Evolutionary conservation across 1,140 invertebrate species (phyloP), one percentile per base, ranked within the genome.

Genomic region (Cardiocondyla obscurior): DNA sequence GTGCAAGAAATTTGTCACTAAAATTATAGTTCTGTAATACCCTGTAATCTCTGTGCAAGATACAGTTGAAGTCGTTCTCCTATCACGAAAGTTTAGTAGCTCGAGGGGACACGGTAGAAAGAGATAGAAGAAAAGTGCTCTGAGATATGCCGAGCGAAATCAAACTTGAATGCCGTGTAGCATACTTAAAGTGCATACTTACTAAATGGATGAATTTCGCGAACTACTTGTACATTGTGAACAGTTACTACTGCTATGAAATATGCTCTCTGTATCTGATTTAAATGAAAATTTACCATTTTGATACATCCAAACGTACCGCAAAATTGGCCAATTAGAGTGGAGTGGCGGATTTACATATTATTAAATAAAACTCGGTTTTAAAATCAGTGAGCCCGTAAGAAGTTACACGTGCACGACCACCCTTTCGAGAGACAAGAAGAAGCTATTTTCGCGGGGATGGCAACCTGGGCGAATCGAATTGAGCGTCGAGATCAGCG

Each of bases 401-500:
- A 44, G 53, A 87, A 65, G 36, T 49, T 30, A 10, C 8, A 12
- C 64, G 55, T 57, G 53, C 62, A 70, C 69, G 55, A 39, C n/a
- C 58, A 46, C 44, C 30, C 72, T 42, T 19, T 81, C 49, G 53
- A 36, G 55, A n/a, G 65, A 53, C 42, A 84, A 81, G 73, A 82
- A 83, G 81, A 74, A 60, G 44, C 42, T 76, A 67, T 46, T 84
- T 58, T 76, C 64, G 74, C 33, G 67, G 74, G 73, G 72, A 83
- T 84, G 65, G 70, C 81, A 86, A 79, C 77, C 73, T 36, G 49
- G 49, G 69, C 70, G 88, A 88, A 88, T 86, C 84, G 87, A 88
- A 88, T 84, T 72, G 88, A 89, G 85, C 86, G 77, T 62, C 67
- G 87, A 86, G 85, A 89, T 84, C 82, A 87, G 77, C 74, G 87